Percentiles rank a stretch among this genome's conserved stretches.
Conservation (phyloP, 1,140 invertebrate genomes). For the Drosophila lowei region DNA sequence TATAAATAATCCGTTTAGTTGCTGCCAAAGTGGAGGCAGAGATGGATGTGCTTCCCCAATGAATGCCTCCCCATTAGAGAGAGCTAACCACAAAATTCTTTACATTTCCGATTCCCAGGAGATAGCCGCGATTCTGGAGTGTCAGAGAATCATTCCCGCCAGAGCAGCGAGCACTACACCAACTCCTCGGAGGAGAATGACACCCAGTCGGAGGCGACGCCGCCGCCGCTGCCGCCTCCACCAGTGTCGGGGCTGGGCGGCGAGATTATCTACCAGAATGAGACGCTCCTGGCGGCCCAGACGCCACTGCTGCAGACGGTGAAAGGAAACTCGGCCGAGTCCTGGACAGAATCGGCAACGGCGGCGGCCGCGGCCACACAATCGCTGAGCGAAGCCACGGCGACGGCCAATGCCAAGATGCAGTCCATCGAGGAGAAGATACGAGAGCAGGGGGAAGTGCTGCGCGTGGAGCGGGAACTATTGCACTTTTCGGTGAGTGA, state of each 20-base stretch:
- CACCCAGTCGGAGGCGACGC: slow-evolving; percentile 71
- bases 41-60: slow-evolving; percentile 1
- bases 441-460: slow-evolving; percentile 87
- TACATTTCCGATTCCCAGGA: slow-evolving; percentile 45
- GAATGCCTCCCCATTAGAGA: slow-evolving; percentile 6
- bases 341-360: slow-evolving; percentile 85
- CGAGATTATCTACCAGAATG: slow-evolving; percentile 86
- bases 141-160: slow-evolving; percentile 89
- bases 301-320: slow-evolving; percentile 75
- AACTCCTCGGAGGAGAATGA: slow-evolving; percentile 82
- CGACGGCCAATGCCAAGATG: slow-evolving; percentile 82
- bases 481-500: slow-evolving; percentile 84
- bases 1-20: slow-evolving; percentile 79
- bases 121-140: slow-evolving; percentile 91
- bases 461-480: slow-evolving; percentile 90
- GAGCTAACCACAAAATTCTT: not conserved
- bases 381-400: slow-evolving; percentile 85
- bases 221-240: slow-evolving; percentile 54
- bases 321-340: slow-evolving; percentile 78
- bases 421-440: slow-evolving; percentile 85
- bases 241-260: slow-evolving; percentile 64
- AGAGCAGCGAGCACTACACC: slow-evolving; percentile 87
- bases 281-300: slow-evolving; percentile 59
- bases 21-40: not conserved
- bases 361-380: slow-evolving; percentile 88